Evolutionary conservation across 2,888 invertebrate genomes (phyloP).

Genomic region (Tolmerus cingulatus): DNA sequence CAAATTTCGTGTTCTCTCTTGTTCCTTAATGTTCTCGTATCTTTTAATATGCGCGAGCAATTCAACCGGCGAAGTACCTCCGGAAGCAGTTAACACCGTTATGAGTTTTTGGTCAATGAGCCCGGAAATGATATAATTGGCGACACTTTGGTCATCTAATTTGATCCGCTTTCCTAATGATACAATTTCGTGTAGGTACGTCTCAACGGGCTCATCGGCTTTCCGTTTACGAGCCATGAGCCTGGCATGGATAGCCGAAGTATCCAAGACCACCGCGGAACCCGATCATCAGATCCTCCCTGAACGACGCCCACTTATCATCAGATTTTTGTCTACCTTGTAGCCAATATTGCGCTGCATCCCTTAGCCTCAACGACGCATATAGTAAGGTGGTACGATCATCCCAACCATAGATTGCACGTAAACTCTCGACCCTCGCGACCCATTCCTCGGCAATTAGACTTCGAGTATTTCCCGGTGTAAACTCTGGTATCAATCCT

Average conservation of each 20-base stretch:
- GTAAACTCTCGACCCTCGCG: constrained; percentile 46
- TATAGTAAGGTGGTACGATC: neutral
- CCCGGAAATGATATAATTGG: constrained; percentile 49
- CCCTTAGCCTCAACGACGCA: neutral
- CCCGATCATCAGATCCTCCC: neutral
- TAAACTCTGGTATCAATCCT: neutral
- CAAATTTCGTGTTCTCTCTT: neutral
- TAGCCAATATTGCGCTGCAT: constrained; percentile 12
- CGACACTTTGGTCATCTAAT: constrained; percentile 51
- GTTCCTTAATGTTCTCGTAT: neutral
- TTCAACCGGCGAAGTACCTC: neutral
- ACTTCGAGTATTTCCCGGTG: neutral
- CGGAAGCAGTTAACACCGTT: neutral
- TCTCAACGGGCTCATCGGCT: neutral
- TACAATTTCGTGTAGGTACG: neutral
- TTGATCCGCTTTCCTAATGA: constrained; percentile 30
- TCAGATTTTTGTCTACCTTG: neutral
- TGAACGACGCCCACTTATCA: neutral
- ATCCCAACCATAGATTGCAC: neutral
- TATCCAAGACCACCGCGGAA: neutral
- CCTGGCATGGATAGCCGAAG: neutral
- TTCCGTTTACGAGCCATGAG: neutral
- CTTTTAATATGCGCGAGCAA: neutral
- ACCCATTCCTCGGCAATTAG: neutral
- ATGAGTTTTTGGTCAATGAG: neutral